These are phyloP conservation scores for Pelobates cultripes DNA, from an alignment of 2,797 vertebrate genomes.

Conservation along the genomic window DNA sequence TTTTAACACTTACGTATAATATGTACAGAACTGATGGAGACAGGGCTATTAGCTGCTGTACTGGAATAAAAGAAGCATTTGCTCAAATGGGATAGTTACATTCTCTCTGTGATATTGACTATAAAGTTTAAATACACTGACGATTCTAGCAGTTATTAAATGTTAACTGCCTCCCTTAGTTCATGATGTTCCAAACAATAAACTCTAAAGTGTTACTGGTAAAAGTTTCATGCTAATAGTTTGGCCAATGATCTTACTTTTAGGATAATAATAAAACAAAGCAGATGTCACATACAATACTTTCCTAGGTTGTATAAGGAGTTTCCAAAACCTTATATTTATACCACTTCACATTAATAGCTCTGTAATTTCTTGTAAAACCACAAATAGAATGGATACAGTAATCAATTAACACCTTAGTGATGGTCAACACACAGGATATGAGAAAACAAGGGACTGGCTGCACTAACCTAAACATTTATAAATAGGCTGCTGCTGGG, in stretches of 20 bases:
- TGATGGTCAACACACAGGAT: too few relatives aligned
- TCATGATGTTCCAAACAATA: conserved; percentile 52
- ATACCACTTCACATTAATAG: neutral
- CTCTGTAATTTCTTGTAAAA: too few relatives aligned
- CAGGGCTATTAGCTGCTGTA: neutral
- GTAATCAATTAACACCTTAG: neutral
- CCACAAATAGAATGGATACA: neutral
- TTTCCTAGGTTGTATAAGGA: neutral
- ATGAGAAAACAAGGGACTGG: too few relatives aligned
- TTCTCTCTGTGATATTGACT: conserved; percentile 27
- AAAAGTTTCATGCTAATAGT: conserved; percentile 45
- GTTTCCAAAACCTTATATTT: neutral
- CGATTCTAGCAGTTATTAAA: conserved; percentile 47
- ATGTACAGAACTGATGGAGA: neutral
- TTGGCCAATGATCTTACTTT: conserved; percentile 35
- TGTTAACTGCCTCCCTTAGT: conserved; percentile 49
- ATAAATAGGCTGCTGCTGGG: too few relatives aligned
- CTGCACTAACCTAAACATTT: too few relatives aligned
- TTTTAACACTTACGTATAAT: neutral
- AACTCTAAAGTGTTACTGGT: conserved; percentile 18
- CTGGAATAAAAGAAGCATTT: conserved; percentile 12
- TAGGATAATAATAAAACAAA: conserved; percentile 27
- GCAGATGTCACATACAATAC: neutral
- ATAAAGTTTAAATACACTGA: conserved; percentile 35
- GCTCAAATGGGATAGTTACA: conserved; percentile 16